A percentile compares a stretch with the other conserved stretches of the same genome.
Conservation (phyloP, 1,140 invertebrate species). For the Lepidurus couesii region DNA sequence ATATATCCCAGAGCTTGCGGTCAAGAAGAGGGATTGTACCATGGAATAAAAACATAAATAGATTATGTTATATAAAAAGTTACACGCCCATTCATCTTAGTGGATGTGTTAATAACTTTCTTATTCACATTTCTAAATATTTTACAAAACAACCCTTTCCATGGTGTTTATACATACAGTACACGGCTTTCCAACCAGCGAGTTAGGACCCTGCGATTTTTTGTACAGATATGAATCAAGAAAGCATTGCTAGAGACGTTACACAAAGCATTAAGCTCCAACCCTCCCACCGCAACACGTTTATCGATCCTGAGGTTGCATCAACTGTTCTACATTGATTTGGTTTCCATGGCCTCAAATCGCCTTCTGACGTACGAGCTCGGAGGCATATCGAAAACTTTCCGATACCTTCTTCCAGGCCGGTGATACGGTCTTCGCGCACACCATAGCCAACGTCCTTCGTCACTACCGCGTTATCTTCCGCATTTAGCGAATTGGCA, state of each 20-base stretch:
- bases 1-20: constrained; percentile 7
- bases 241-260: background rate
- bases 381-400: constrained; percentile 52
- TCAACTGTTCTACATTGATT: constrained; percentile 50
- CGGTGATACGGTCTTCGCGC: constrained; percentile 24
- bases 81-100: background rate
- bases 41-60: background rate
- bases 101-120: too few species aligned
- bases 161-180: background rate
- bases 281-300: background rate
- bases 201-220: background rate
- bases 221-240: background rate
- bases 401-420: constrained; percentile 19
- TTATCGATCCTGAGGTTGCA: constrained; percentile 17
- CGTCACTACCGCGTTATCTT: background rate
- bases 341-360: constrained; percentile 52
- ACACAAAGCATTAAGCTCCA: background rate
- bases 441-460: constrained; percentile 33
- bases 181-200: background rate
- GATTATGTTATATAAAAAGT: background rate
- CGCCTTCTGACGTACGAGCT: constrained; percentile 52
- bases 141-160: background rate
- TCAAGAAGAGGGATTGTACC: background rate
- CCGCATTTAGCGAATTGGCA: background rate
- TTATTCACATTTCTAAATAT: background rate